Evolutionary conservation across 2,113 vertebrate species (phyloP).

Genomic region (Noctilio leporinus): DNA sequence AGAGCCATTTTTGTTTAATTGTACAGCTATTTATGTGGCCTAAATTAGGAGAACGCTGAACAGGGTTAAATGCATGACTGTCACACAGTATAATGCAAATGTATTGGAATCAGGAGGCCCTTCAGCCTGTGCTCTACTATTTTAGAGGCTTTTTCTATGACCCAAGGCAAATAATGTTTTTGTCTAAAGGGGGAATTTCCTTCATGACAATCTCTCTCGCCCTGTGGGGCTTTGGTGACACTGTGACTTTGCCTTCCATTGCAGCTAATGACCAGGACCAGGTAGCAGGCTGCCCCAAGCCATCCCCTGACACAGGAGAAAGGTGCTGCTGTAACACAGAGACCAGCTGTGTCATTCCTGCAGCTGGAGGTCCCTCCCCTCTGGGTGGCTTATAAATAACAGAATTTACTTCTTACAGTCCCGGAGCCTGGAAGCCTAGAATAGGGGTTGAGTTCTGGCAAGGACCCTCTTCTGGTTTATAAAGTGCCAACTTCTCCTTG

Average conservation of each 20-base stretch:
- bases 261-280: neutral
- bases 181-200: neutral
- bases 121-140: rapidly evolving
- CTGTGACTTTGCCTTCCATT: neutral
- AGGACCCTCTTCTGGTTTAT: neutral
- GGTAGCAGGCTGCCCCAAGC: neutral
- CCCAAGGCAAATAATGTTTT: neutral
- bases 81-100: neutral
- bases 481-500: neutral
- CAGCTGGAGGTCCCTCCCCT: rapidly evolving
- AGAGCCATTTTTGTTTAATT: neutral
- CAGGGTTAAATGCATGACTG: rapidly evolving
- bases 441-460: neutral
- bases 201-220: neutral
- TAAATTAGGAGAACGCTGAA: neutral
- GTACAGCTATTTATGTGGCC: neutral
- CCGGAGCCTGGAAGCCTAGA: neutral
- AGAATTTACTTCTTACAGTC: neutral
- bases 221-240: neutral
- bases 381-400: neutral
- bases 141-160: neutral
- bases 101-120: neutral
- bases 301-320: neutral
- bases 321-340: rapidly evolving
- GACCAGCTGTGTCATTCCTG: too few species aligned